These are phyloP conservation scores for Xenopus borealis DNA, from an alignment of 2,113 vertebrate species.

Conservation along the genomic window DNA sequence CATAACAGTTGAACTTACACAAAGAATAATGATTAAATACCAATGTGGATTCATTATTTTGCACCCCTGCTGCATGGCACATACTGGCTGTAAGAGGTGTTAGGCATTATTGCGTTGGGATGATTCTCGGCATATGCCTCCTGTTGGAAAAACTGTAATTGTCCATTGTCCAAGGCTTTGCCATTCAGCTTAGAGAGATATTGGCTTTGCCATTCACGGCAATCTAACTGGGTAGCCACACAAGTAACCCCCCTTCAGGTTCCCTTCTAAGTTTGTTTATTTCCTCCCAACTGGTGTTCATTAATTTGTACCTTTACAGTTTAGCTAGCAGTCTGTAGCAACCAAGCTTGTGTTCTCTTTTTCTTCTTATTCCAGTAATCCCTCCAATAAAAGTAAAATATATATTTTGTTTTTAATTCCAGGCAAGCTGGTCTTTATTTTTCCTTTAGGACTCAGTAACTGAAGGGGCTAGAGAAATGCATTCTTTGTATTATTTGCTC, in stretches of 20 bases:
- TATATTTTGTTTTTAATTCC: constrained; percentile 18
- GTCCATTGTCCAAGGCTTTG: constrained; percentile 22
- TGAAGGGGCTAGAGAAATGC: constrained; percentile 10
- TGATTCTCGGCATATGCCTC: constrained; percentile 8
- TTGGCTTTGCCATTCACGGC: constrained; percentile 30
- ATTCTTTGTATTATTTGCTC: not conserved
- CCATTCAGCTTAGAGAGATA: constrained; percentile 11
- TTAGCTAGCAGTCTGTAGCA: constrained; percentile 37
- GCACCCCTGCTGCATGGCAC: constrained; percentile 37
- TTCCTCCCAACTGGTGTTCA: constrained; percentile 27
- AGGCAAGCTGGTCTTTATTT: not conserved
- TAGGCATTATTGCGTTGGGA: constrained; percentile 32
- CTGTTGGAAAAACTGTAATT: constrained; percentile 38
- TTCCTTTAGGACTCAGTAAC: constrained; percentile 14
- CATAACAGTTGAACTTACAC: constrained; percentile 18
- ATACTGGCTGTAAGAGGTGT: constrained; percentile 20
- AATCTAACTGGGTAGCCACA: constrained; percentile 30
- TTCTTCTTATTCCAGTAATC: constrained; percentile 31
- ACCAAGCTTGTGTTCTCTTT: constrained; percentile 18
- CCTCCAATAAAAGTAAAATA: constrained; percentile 24
- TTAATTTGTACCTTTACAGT: constrained; percentile 32
- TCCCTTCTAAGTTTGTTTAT: constrained; percentile 34
- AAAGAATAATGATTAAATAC: constrained; percentile 45
- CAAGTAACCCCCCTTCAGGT: constrained; percentile 13
- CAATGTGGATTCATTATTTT: constrained; percentile 43